These are phyloP conservation scores for Odontocolon sp. DNA, from an alignment of 2,888 invertebrate species.

Conservation along the genomic window DNA sequence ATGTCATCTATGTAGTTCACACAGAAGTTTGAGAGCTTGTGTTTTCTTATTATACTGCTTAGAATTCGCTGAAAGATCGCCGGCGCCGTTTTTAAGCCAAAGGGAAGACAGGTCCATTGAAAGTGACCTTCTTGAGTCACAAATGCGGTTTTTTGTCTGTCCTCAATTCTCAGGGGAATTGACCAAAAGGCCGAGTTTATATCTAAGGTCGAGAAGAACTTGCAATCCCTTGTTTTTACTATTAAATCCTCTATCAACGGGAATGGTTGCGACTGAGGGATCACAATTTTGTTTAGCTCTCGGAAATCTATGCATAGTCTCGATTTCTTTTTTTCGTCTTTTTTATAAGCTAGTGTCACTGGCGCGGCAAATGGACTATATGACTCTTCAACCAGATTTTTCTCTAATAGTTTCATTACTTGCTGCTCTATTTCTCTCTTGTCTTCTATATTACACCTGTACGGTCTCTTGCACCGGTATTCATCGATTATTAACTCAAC, in stretches of 20 bases:
- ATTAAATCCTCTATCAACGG: conserved; percentile 41
- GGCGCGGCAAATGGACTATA: conserved; percentile 49
- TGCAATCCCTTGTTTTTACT: conserved; percentile 33
- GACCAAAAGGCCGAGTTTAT: conserved; percentile 42
- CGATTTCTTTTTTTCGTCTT: conserved; percentile 37
- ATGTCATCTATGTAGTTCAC: conserved; percentile 45
- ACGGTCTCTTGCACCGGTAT: conserved; percentile 35
- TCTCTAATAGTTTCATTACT: conserved; percentile 36
- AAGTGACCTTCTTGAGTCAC: conserved; percentile 20
- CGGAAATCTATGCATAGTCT: conserved; percentile 40
- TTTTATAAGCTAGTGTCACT: conserved; percentile 46
- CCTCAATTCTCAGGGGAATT: conserved; percentile 36
- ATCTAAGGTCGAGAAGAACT: conserved; percentile 30
- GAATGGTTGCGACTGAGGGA: conserved; percentile 33
- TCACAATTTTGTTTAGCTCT: conserved; percentile 37
- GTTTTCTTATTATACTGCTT: conserved; percentile 35
- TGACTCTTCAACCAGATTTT: conserved; percentile 32
- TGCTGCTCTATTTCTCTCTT: conserved; percentile 43
- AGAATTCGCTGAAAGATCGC: conserved; percentile 41
- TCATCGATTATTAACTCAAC: conserved; percentile 20
- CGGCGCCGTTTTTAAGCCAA: conserved; percentile 30
- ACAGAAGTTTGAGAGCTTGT: conserved; percentile 8
- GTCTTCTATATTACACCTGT: conserved; percentile 41
- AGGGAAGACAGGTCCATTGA: conserved; percentile 26
- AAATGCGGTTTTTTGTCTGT: conserved; percentile 33